phyloP scores from a whole-genome alignment of 2,113 vertebrate species.

The Desmodus rotundus region DNA sequence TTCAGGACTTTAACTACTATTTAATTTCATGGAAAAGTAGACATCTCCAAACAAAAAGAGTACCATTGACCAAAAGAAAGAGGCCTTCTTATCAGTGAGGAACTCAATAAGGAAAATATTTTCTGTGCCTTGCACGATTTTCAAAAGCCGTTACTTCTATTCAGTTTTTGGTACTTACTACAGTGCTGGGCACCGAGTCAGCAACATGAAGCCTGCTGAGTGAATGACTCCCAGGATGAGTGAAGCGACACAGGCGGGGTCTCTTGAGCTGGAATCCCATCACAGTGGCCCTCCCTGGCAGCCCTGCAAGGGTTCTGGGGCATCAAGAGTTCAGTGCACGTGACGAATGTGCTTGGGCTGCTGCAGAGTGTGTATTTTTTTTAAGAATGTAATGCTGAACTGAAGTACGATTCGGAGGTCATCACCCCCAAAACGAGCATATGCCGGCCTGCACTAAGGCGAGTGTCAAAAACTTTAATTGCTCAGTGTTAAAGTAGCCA shows the following conservation, averaged over 20 bases:
- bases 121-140: background rate
- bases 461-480: background rate
- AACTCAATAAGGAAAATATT: background rate
- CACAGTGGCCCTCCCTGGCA: background rate
- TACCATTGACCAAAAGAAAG: background rate
- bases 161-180: background rate
- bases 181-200: background rate
- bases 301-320: background rate
- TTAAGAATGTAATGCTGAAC: background rate
- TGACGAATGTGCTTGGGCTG: background rate
- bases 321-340: background rate
- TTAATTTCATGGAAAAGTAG: conserved; percentile 4
- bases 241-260: background rate
- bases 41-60: background rate
- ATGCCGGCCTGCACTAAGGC: background rate
- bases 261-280: background rate
- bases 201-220: background rate
- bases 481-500: background rate
- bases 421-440: background rate
- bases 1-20: background rate
- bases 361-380: background rate
- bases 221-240: background rate
- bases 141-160: background rate
- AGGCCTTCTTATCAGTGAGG: background rate
- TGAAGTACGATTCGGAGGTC: background rate